Evolutionary conservation across 1,140 invertebrate species (phyloP).

Genomic region (Trichonephila clavata): DNA sequence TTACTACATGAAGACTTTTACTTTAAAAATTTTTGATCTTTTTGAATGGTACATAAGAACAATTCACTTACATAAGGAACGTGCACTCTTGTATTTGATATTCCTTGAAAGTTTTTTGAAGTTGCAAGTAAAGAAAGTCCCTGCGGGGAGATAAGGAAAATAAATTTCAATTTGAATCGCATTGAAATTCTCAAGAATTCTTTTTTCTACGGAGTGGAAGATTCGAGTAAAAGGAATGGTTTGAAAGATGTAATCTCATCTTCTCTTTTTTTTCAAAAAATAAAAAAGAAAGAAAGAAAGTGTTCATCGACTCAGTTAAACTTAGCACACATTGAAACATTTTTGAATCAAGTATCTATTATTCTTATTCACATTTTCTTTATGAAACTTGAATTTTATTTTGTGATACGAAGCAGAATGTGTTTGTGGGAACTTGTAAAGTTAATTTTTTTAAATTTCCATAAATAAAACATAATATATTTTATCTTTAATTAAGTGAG

Average conservation of each 20-base stretch:
- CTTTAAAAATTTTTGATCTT: neutral
- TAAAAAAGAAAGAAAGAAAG: too few relatives aligned
- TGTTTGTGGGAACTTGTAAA: too few relatives aligned
- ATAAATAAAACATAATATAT: neutral
- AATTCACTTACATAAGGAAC: slow-evolving; percentile 28
- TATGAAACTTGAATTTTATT: too few relatives aligned
- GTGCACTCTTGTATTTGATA: neutral
- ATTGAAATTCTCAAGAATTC: slow-evolving; percentile 38
- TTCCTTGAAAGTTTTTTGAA: slow-evolving; percentile 42
- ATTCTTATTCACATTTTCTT: too few relatives aligned
- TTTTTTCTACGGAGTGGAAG: neutral
- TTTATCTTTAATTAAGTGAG: neutral
- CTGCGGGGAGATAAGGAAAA: slow-evolving; percentile 36
- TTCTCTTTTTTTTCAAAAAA: neutral
- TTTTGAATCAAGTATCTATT: too few relatives aligned
- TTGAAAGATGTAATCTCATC: slow-evolving; percentile 6
- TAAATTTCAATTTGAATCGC: slow-evolving; percentile 34
- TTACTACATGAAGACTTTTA: too few relatives aligned
- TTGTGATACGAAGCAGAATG: too few relatives aligned
- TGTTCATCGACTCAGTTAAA: too few relatives aligned
- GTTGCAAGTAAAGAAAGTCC: neutral
- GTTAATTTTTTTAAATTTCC: neutral
- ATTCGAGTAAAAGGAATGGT: neutral
- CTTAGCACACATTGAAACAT: too few relatives aligned
- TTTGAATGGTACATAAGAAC: slow-evolving; percentile 9